These are phyloP conservation scores for Sebastes vulpes DNA, from an alignment of 2,797 vertebrate species.

Conservation along the genomic window DNA sequence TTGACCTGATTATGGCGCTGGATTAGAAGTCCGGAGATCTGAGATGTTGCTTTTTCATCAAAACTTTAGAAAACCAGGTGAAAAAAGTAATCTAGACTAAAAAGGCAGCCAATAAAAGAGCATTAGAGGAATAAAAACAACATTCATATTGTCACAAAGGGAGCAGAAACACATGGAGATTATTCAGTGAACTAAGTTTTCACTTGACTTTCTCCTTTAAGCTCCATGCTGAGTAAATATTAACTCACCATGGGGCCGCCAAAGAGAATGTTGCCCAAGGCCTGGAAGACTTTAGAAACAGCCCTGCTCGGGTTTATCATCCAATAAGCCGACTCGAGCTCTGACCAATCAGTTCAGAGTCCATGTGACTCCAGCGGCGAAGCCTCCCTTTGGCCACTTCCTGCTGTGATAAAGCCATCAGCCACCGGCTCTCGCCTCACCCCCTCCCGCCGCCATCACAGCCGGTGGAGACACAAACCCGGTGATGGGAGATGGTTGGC, in stretches of 20 bases:
- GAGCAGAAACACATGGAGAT: not conserved
- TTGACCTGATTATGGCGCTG: too few species aligned
- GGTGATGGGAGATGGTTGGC: slow-evolving; percentile 49
- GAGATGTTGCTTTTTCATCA: not conserved
- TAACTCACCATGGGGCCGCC: not conserved
- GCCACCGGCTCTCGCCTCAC: slow-evolving; percentile 15
- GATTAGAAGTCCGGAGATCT: too few species aligned
- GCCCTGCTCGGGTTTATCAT: not conserved
- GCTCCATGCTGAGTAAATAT: not conserved
- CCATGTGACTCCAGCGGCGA: slow-evolving; percentile 10
- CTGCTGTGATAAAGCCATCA: slow-evolving; percentile 64
- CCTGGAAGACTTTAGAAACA: not conserved
- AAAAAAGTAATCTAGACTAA: not conserved
- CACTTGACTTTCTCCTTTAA: not conserved
- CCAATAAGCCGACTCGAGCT: slow-evolving; percentile 15
- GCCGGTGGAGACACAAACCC: slow-evolving; percentile 4
- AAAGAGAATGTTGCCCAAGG: not conserved
- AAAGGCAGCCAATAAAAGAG: too few species aligned
- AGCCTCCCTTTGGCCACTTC: slow-evolving; percentile 26
- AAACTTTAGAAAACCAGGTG: not conserved
- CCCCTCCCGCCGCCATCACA: not conserved
- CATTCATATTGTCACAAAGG: not conserved
- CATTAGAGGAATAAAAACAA: not conserved
- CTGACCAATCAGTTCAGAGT: slow-evolving; percentile 13
- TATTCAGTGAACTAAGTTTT: not conserved